Percentiles rank a stretch among this genome's conserved stretches.
phyloP scores from a whole-genome alignment of 2,113 vertebrate species.

The Toxotes chatareus region DNA sequence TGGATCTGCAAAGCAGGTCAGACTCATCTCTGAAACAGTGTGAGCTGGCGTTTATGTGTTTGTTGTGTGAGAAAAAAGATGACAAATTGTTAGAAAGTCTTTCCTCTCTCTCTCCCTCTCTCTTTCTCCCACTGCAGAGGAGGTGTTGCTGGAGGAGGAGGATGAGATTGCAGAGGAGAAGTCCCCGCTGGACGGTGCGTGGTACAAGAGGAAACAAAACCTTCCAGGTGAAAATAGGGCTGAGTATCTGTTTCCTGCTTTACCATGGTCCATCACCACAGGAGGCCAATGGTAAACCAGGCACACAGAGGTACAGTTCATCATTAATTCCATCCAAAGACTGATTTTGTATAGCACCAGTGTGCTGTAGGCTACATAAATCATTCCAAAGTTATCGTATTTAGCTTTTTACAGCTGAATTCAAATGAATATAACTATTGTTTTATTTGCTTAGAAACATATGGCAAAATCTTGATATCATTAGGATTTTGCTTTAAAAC shows the following conservation, averaged over 20 bases:
- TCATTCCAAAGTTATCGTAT: not conserved
- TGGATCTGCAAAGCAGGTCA: constrained; percentile 88
- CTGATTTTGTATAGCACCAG: not conserved
- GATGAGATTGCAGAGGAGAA: constrained; percentile 97
- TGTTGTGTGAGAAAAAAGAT: constrained; percentile 35
- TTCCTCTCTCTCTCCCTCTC: not conserved
- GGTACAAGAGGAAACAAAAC: constrained; percentile 86
- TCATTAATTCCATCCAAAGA: constrained; percentile 7
- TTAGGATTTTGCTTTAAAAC: no score
- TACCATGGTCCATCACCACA: constrained; percentile 21
- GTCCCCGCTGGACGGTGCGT: constrained; percentile 92
- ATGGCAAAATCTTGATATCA: no score
- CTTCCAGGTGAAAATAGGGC: constrained; percentile 79
- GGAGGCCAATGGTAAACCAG: constrained; percentile 48
- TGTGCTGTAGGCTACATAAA: constrained; percentile 21
- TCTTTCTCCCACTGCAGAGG: constrained; percentile 87
- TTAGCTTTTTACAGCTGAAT: no score
- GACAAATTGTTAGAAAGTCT: constrained; percentile 30
- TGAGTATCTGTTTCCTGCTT: constrained; percentile 40
- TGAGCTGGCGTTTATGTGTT: constrained; percentile 7
- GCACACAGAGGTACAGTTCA: constrained; percentile 27
- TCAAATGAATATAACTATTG: no score
- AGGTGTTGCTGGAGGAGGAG: constrained; percentile 97
- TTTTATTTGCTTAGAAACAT: no score
- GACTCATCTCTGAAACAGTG: constrained; percentile 22